Evolutionary conservation across 2,113 vertebrate genomes (phyloP).

Genomic region (Xenus cinereus): DNA sequence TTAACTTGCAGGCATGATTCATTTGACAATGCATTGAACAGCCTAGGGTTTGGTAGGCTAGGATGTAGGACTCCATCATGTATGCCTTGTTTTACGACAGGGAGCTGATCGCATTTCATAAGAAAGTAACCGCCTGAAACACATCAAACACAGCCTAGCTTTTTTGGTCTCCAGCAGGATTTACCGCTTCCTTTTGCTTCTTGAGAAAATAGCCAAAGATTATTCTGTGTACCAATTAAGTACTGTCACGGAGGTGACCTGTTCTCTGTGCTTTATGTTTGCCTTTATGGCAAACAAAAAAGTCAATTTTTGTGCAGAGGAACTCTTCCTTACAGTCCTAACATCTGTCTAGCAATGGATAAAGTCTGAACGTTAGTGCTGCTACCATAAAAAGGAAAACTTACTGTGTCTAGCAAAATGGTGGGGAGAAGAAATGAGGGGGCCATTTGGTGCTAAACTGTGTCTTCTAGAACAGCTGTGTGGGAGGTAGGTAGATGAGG

Average conservation of each 20-base stretch:
- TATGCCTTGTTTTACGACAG: neutral
- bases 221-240: neutral
- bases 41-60: neutral
- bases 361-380: neutral
- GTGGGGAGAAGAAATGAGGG: neutral
- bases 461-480: neutral
- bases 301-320: fast-evolving
- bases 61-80: neutral
- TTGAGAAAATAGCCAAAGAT: neutral
- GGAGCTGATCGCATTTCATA: neutral
- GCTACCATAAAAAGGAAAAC: neutral
- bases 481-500: neutral
- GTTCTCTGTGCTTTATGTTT: neutral
- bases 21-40: neutral
- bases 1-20: neutral
- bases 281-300: neutral
- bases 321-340: neutral
- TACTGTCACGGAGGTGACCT: neutral
- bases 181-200: neutral
- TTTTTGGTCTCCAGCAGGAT: neutral
- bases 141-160: neutral
- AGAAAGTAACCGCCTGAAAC: neutral
- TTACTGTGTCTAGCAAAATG: neutral
- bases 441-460: fast-evolving
- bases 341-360: neutral